Base-by-base conservation (phyloP, 2,888 invertebrate species). In the Fabriciana adippe region DNA sequence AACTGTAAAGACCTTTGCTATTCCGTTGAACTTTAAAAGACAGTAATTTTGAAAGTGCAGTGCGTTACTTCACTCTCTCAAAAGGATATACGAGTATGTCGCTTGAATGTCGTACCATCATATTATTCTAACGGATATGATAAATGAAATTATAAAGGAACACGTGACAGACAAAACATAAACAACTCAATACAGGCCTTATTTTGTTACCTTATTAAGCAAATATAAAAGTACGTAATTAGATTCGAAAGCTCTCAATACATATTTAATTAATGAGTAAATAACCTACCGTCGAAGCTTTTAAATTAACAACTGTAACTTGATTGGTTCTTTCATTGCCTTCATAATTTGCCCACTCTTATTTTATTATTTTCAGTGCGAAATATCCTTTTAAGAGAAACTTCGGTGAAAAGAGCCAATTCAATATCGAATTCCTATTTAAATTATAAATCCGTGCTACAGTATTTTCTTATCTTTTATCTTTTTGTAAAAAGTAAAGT, bases 401-500 rank as follows among this genome's bases (percentile, higher is more conserved):
- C 16, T 55, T 55, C 31, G 11, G 4, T 55, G 31, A 13, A 31
- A n/a, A 55, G 31, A 4, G 26, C 6, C 11, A 41, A 41, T 41
- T 41, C 11, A 41, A 41, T 35, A 6, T 14, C 6, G 26, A 59
- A 48, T 13, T 18, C 11, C 26, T 18, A 35, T 14, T 14, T n/a
- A 54, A 63, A 47, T 56, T n/a, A 68, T 45, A 16, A 59, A 59
- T 26, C 26, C 16, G 5, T n/a, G 48, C 14, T 26, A 15, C 13
- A 45, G n/a, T 21, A 54, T 48, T 64, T 55, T 57, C 16, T 26
- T 47, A 21, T 14, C 21, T 64, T 14, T 62, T 63, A 63, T 67
- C 35, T 63, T 59, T 68, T 64, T 47, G 55, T 61, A 21, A 50
- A 26, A 64, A 59, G 16, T 45, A 66, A 51, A 60, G 55, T 64